These are phyloP conservation scores for Styela clava DNA, from an alignment of 23 tunicate species.

Conservation along the genomic window DNA sequence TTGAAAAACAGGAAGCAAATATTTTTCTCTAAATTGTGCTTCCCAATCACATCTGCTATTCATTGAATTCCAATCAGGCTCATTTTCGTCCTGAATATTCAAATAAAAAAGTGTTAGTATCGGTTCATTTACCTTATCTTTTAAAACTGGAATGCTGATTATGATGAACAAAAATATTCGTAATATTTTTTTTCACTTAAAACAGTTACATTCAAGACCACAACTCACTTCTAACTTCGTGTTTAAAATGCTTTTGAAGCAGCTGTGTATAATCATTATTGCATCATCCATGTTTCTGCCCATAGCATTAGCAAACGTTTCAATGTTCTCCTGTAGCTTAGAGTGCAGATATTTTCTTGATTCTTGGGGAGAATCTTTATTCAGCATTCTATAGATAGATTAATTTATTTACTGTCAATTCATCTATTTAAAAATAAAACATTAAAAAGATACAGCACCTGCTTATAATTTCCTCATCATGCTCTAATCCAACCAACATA, in stretches of 20 bases:
- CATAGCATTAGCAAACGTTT: slow-evolving; percentile 19
- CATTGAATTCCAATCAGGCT: slow-evolving; percentile 1
- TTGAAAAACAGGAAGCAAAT: slow-evolving; percentile 31
- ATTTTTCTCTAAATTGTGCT: slow-evolving; percentile 29
- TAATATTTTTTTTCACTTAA: no score
- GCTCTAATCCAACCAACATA: slow-evolving; percentile 24
- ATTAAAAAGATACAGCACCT: neutral
- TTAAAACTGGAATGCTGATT: neutral
- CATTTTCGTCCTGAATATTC: neutral
- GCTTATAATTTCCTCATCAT: neutral
- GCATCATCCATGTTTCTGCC: slow-evolving; percentile 51
- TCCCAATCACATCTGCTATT: slow-evolving; percentile 38
- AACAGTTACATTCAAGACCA: neutral
- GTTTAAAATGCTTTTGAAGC: neutral
- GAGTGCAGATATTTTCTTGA: slow-evolving; percentile 14
- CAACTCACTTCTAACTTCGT: neutral
- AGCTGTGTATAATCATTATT: slow-evolving; percentile 37
- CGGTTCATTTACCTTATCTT: neutral
- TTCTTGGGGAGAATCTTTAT: neutral
- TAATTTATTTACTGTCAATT: neutral
- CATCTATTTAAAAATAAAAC: neutral
- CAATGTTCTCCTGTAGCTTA: slow-evolving; percentile 28
- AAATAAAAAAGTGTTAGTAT: neutral
- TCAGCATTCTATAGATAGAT: neutral
- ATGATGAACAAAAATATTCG: no score